phyloP scores from a whole-genome alignment of 2,113 vertebrate genomes.

The Ranitomeya imitator region DNA sequence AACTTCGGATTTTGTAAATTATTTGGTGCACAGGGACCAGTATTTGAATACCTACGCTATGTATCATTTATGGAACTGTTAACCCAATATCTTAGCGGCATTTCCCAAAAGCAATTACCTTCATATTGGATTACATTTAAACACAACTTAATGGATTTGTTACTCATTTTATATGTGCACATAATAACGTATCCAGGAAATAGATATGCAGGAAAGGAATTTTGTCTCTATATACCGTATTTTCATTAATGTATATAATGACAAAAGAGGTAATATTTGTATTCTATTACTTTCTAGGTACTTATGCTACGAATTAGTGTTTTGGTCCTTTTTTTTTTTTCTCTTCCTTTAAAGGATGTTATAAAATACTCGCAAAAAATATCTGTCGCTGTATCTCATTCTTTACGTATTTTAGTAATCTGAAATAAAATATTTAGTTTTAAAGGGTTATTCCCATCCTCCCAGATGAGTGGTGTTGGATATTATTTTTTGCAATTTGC shows the following conservation, averaged over 20 bases:
- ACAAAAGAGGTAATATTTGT: neutral
- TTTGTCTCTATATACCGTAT: neutral
- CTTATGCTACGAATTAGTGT: neutral
- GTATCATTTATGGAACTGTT: neutral
- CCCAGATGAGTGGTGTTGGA: no score
- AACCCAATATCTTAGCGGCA: neutral
- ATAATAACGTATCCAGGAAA: neutral
- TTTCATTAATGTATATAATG: neutral
- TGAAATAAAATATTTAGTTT: no score
- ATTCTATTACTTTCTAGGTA: neutral
- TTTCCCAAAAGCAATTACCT: conserved; percentile 27
- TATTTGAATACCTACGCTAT: neutral
- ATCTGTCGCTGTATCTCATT: no score
- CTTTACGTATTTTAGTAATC: no score
- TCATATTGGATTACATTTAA: conserved; percentile 9
- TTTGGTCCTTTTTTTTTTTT: no score
- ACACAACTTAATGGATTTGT: neutral
- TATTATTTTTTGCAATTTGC: no score
- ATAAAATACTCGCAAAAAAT: no score
- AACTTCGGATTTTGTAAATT: neutral
- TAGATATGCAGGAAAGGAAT: neutral
- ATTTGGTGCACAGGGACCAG: neutral
- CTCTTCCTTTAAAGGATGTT: no score
- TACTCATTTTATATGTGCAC: neutral
- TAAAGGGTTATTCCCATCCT: no score